Evolutionary conservation across 1,140 invertebrate genomes (phyloP).

Genomic region (Ooceraea biroi): DNA sequence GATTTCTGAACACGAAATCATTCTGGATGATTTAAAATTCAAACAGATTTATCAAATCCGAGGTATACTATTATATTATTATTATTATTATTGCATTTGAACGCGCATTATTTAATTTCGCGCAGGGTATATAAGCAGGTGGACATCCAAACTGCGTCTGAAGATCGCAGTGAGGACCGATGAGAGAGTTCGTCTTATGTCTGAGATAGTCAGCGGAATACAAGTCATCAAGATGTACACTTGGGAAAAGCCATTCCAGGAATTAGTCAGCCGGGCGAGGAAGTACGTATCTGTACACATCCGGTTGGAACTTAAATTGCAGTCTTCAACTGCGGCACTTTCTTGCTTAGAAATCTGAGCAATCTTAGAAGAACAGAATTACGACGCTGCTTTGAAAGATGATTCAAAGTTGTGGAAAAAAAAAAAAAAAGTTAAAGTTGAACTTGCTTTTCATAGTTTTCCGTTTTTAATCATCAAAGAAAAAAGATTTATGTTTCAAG

Average conservation of each 20-base stretch:
- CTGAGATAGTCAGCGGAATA: conserved; percentile 92
- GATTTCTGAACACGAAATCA: too few species aligned
- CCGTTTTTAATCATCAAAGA: not conserved
- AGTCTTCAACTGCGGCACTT: too few species aligned
- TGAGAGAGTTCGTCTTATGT: conserved; percentile 93
- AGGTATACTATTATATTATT: too few species aligned
- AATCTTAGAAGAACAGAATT: too few species aligned
- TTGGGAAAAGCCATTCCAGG: conserved; percentile 93
- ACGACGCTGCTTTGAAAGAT: too few species aligned
- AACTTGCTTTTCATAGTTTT: not conserved
- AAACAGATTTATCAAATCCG: too few species aligned
- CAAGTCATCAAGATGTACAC: conserved; percentile 95
- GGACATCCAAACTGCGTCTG: conserved; percentile 88
- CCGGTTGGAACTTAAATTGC: not conserved
- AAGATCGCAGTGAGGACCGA: conserved; percentile 92
- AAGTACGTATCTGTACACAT: conserved; percentile 79
- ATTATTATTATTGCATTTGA: too few species aligned
- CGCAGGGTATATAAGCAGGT: conserved; percentile 89
- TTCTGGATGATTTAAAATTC: too few species aligned
- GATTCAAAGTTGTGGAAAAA: too few species aligned
- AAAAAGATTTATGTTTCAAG: not conserved
- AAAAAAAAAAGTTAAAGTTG: not conserved
- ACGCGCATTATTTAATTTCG: conserved; percentile 3
- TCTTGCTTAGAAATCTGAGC: too few species aligned
- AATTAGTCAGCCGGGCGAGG: conserved; percentile 88